These are phyloP conservation scores for Liparis tanakae DNA, from an alignment of 2,797 vertebrate species.

Conservation along the genomic window DNA sequence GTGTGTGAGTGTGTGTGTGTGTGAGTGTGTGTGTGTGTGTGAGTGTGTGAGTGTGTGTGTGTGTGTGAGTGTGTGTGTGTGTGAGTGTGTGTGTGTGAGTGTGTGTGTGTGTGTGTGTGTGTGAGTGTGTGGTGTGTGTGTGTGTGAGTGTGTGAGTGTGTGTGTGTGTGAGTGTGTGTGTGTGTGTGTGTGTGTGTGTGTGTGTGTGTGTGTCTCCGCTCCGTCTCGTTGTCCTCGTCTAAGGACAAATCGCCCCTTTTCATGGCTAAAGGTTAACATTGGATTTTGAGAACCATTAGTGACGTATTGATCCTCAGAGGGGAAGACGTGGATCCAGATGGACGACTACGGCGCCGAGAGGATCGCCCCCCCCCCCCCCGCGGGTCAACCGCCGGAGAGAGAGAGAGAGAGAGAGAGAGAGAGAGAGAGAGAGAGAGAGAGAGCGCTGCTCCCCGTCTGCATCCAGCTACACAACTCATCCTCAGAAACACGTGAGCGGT, in stretches of 20 bases:
- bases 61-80: too few relatives aligned
- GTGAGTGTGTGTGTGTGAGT: too few relatives aligned
- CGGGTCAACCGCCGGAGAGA: constrained; percentile 24
- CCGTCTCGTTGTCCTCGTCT: constrained; percentile 39
- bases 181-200: neutral
- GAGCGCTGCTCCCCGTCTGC: neutral
- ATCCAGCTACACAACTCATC: neutral
- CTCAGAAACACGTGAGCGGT: neutral
- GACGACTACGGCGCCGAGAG: constrained; percentile 32
- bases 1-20: too few relatives aligned
- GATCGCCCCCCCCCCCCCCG: constrained; percentile 25
- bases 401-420: too few relatives aligned
- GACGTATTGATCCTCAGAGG: constrained; percentile 58
- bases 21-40: too few relatives aligned
- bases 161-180: constrained; percentile 3
- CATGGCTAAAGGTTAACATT: constrained; percentile 64
- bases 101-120: too few relatives aligned
- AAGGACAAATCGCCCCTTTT: constrained; percentile 47
- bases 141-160: constrained; percentile 1
- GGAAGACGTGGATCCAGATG: constrained; percentile 42
- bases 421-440: too few relatives aligned
- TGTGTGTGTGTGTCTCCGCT: constrained; percentile 7
- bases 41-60: too few relatives aligned
- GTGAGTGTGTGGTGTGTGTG: too few relatives aligned
- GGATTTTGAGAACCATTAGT: constrained; percentile 68